Percentiles rank a stretch among this genome's conserved stretches.
Conservation (phyloP, 2,113 vertebrate species). For the Archilochus colubris region DNA sequence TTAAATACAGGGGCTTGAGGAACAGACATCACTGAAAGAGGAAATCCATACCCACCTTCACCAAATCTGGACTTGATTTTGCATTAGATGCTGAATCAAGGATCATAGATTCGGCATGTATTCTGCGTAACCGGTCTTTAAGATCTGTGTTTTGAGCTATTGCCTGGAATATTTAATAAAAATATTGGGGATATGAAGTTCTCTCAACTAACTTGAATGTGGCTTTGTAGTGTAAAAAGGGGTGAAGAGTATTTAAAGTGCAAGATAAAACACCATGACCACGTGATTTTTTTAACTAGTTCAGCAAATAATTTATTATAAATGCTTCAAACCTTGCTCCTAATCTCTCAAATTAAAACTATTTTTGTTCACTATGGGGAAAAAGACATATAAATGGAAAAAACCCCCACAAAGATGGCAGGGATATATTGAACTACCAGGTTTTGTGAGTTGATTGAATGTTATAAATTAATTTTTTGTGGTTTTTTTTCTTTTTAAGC, state of each 20-base stretch:
- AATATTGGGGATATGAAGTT: conserved; percentile 74
- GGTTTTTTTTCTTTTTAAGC: background rate
- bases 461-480: background rate
- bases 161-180: conserved; percentile 88
- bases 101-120: conserved; percentile 93
- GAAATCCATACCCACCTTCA: conserved; percentile 91
- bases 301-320: background rate
- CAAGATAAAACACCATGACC: background rate
- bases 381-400: background rate
- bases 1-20: background rate
- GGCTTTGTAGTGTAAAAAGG: conserved; percentile 15
- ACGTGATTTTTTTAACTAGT: background rate
- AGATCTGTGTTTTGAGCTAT: conserved; percentile 96
- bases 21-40: background rate
- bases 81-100: conserved; percentile 85
- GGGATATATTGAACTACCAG: background rate
- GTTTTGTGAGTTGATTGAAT: background rate
- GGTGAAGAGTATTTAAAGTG: background rate
- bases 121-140: conserved; percentile 95
- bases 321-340: background rate
- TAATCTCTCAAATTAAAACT: background rate
- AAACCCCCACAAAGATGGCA: background rate
- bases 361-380: background rate
- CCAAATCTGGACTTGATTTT: conserved; percentile 84
- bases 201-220: background rate